Conservation (phyloP, 2,797 vertebrate species). For the Enteromius mattozi region DNA sequence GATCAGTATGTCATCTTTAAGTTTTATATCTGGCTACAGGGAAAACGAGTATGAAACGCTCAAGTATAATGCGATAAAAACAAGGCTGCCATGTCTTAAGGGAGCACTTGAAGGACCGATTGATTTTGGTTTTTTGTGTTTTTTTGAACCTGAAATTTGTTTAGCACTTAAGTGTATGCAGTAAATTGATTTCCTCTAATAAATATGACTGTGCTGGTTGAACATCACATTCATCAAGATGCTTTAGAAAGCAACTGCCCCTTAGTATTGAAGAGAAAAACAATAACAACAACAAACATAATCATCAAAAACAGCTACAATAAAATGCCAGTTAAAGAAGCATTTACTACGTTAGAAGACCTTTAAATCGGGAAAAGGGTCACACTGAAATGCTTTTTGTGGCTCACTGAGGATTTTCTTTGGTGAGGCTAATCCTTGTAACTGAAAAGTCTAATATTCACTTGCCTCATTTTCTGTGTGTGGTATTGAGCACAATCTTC, state of each 20-base stretch:
- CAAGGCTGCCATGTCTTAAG: slow-evolving; percentile 7
- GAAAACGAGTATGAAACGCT: slow-evolving; percentile 6
- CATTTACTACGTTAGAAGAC: slow-evolving; percentile 23
- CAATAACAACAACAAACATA: slow-evolving; percentile 5
- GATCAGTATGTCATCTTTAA: slow-evolving; percentile 3
- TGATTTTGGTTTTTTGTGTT: slow-evolving; percentile 11
- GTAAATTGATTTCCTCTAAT: slow-evolving; percentile 46
- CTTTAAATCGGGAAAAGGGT: not conserved
- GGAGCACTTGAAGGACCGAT: slow-evolving; percentile 35
- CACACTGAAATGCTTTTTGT: slow-evolving; percentile 23
- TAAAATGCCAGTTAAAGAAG: not conserved
- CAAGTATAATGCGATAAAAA: slow-evolving; percentile 11
- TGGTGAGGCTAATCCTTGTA: slow-evolving; percentile 34
- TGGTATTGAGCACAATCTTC: slow-evolving; percentile 37
- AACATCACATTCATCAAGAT: slow-evolving; percentile 25
- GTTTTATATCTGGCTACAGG: slow-evolving; percentile 23
- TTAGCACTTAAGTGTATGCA: slow-evolving; percentile 19
- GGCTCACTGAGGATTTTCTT: slow-evolving; percentile 32
- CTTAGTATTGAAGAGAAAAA: not conserved
- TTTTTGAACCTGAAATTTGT: slow-evolving; percentile 23
- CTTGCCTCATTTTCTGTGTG: slow-evolving; percentile 37
- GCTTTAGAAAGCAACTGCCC: not conserved
- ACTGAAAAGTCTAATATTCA: slow-evolving; percentile 22
- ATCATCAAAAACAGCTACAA: slow-evolving; percentile 1
- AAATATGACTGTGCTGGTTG: slow-evolving; percentile 26